phyloP scores from a whole-genome alignment of 2,113 vertebrate species.

The Elephas maximus region DNA sequence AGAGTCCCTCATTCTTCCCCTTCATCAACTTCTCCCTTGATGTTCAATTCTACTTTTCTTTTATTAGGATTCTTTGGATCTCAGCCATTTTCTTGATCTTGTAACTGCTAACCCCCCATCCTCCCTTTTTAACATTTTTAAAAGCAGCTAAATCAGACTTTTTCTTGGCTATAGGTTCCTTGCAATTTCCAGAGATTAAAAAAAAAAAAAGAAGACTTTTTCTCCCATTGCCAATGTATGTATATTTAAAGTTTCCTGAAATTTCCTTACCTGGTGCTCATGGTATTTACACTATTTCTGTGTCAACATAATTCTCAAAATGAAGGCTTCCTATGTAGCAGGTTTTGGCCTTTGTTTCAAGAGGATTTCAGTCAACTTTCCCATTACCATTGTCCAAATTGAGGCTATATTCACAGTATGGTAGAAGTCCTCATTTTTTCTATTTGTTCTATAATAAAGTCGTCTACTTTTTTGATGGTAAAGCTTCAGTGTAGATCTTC shows the following conservation, averaged over 20 bases:
- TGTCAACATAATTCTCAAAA: not conserved
- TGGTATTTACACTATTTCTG: not conserved
- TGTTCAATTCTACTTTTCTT: not conserved
- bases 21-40: not conserved
- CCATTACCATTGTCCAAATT: not conserved
- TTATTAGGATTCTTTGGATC: not conserved
- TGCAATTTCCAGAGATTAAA: not conserved
- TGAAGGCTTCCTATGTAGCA: not conserved
- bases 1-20: not conserved
- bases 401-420: not conserved
- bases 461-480: not conserved
- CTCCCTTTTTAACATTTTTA: slow-evolving; percentile 9
- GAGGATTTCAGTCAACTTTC: not conserved
- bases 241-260: not conserved
- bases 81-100: not conserved
- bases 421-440: not conserved
- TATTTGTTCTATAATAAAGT: not conserved
- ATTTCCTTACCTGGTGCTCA: not conserved
- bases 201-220: not conserved
- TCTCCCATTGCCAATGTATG: not conserved
- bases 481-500: not conserved
- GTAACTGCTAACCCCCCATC: not conserved
- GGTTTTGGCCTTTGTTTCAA: not conserved
- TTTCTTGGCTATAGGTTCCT: not conserved
- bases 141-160: not conserved